Evolutionary conservation across 2,113 vertebrate genomes (phyloP).

Genomic region (Pyrgilauda ruficollis): DNA sequence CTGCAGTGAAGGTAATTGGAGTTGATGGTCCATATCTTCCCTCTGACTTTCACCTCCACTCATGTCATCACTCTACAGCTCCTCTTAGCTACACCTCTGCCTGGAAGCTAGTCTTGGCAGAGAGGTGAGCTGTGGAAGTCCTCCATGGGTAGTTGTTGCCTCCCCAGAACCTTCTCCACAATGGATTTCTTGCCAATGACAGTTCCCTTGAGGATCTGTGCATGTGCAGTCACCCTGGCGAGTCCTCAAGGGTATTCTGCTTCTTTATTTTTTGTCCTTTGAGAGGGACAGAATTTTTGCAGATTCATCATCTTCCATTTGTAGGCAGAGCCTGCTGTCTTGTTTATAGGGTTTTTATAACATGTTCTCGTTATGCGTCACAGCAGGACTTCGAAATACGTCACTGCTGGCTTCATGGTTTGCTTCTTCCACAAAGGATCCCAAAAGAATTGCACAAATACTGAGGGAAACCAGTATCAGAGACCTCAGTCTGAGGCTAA

Average conservation of each 20-base stretch:
- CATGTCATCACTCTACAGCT: neutral
- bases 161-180: neutral
- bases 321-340: neutral
- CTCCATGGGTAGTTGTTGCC: neutral
- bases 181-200: neutral
- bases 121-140: neutral
- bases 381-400: neutral
- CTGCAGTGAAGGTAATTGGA: slow-evolving; percentile 32
- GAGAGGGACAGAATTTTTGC: neutral
- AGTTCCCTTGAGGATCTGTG: neutral
- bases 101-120: neutral
- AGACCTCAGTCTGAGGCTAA: neutral
- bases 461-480: neutral
- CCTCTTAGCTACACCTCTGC: neutral
- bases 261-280: neutral
- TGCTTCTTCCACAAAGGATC: slow-evolving; percentile 48
- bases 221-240: neutral
- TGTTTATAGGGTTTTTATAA: neutral
- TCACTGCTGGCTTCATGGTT: neutral
- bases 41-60: slow-evolving; percentile 23
- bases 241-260: neutral
- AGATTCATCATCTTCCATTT: neutral
- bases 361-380: rapidly evolving
- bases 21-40: slow-evolving; percentile 8
- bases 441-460: slow-evolving; percentile 18